Evolutionary conservation across 2,113 vertebrate species (phyloP).

Genomic region (Perca flavescens): DNA sequence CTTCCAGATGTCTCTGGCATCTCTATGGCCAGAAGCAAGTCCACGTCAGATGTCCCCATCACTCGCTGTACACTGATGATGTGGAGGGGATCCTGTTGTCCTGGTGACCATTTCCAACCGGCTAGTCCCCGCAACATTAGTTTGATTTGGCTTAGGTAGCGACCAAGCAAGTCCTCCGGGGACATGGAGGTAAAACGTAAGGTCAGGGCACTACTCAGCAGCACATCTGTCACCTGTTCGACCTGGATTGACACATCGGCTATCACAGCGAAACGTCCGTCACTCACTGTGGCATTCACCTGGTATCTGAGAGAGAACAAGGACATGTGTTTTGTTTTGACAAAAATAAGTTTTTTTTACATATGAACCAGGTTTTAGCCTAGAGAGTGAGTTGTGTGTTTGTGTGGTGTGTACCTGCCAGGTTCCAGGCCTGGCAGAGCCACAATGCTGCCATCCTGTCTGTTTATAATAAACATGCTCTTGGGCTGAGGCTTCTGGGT

Average conservation of each 20-base stretch:
- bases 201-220: constrained; percentile 89
- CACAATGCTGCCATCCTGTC: constrained; percentile 92
- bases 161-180: constrained; percentile 92
- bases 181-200: constrained; percentile 91
- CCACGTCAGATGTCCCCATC: constrained; percentile 86
- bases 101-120: constrained; percentile 69
- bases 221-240: constrained; percentile 89
- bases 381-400: background rate
- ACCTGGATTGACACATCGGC: constrained; percentile 92
- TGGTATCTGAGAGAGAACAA: constrained; percentile 85
- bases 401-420: constrained; percentile 83
- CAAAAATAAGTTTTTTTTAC: background rate
- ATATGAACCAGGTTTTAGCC: background rate
- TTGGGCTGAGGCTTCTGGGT: constrained; percentile 88
- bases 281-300: constrained; percentile 93
- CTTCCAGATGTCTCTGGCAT: constrained; percentile 74
- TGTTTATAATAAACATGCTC: constrained; percentile 92
- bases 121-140: constrained; percentile 85
- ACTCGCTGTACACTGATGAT: constrained; percentile 92
- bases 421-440: constrained; percentile 93
- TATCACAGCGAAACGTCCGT: constrained; percentile 92
- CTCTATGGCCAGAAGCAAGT: constrained; percentile 92
- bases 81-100: constrained; percentile 90
- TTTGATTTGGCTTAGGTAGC: constrained; percentile 90
- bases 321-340: background rate